phyloP scores from a whole-genome alignment of 2,797 vertebrate species.

The Prunella strophiata region DNA sequence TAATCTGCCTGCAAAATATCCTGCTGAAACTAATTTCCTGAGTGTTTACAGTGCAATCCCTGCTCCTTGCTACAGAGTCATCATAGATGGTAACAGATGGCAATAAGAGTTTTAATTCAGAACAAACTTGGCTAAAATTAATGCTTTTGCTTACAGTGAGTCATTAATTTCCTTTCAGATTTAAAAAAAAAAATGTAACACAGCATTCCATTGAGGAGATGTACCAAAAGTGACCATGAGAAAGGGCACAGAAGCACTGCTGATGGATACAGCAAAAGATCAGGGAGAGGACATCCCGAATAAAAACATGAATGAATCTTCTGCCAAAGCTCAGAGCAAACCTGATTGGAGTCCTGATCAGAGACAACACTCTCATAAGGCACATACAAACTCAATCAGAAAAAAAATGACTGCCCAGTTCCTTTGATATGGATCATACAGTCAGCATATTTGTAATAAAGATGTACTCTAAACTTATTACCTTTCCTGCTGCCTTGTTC shows the following conservation, averaged over 20 bases:
- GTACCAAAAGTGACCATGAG: slow-evolving; percentile 9
- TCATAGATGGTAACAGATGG: slow-evolving; percentile 59
- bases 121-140: slow-evolving; percentile 65
- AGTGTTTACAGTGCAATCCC: slow-evolving; percentile 42
- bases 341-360: neutral
- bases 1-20: slow-evolving; percentile 58
- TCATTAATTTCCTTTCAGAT: slow-evolving; percentile 51
- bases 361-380: neutral
- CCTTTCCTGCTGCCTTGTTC: slow-evolving; percentile 65
- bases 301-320: slow-evolving; percentile 42
- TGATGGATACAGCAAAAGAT: slow-evolving; percentile 4
- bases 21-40: slow-evolving; percentile 63
- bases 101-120: slow-evolving; percentile 55
- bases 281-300: neutral
- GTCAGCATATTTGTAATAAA: slow-evolving; percentile 60
- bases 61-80: slow-evolving; percentile 48
- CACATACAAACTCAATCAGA: slow-evolving; percentile 30
- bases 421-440: slow-evolving; percentile 44
- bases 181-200: neutral
- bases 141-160: slow-evolving; percentile 59
- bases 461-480: slow-evolving; percentile 70
- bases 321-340: slow-evolving; percentile 24
- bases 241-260: slow-evolving; percentile 27
- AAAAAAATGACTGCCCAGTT: slow-evolving; percentile 23
- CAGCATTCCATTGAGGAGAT: neutral